A percentile compares a stretch with the other conserved stretches of the same genome.
phyloP scores from a whole-genome alignment of 2,113 vertebrate species.

The Cricetomys ansorgei region DNA sequence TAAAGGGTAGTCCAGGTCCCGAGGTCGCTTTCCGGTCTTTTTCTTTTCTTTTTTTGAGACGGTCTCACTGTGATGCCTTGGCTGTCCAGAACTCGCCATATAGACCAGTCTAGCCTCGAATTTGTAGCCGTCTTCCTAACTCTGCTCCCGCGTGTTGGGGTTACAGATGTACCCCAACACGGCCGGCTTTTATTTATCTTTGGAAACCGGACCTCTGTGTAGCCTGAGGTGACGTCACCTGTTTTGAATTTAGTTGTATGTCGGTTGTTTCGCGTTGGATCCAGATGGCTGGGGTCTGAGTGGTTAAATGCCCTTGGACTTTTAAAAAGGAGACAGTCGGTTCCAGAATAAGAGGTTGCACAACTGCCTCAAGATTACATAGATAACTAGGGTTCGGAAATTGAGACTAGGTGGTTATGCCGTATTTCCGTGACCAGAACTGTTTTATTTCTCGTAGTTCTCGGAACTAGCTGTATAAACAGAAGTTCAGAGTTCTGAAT shows the following conservation, averaged over 20 bases:
- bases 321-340: background rate
- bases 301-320: background rate
- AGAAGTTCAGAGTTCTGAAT: background rate
- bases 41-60: background rate
- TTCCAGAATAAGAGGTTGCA: background rate
- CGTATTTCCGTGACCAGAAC: background rate
- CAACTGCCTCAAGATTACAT: background rate
- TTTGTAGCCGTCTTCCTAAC: background rate
- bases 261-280: background rate
- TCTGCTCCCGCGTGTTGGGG: background rate
- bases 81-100: background rate
- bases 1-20: background rate
- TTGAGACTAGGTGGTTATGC: background rate
- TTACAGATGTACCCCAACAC: background rate
- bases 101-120: background rate
- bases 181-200: background rate
- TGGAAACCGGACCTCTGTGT: background rate
- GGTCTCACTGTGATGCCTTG: too few relatives aligned
- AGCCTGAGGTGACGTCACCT: background rate
- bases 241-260: background rate
- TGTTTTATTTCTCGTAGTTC: slow-evolving; percentile 9
- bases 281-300: background rate
- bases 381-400: background rate
- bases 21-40: background rate
- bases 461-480: background rate